A percentile compares a stretch with the other conserved stretches of the same genome.
These are phyloP conservation scores for Cyanocitta stelleri DNA, from an alignment of 2,113 vertebrate genomes.

Conservation along the genomic window DNA sequence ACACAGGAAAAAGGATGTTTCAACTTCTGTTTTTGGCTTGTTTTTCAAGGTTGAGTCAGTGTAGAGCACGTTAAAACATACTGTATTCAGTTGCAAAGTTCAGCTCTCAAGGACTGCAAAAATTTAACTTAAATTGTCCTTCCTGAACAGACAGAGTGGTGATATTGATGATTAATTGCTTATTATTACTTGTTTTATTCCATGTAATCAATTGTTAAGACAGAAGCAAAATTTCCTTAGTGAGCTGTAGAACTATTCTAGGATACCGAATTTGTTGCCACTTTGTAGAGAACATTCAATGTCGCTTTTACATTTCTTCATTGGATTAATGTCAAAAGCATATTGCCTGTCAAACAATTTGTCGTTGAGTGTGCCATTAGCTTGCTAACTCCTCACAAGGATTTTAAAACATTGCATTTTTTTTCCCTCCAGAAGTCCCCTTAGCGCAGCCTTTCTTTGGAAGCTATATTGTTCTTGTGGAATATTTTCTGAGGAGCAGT, in stretches of 20 bases:
- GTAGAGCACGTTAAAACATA: slow-evolving; percentile 7
- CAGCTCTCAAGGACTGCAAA: background rate
- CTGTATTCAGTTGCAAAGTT: slow-evolving; percentile 1
- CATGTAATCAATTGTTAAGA: background rate
- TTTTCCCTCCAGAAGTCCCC: background rate
- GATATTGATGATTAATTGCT: background rate
- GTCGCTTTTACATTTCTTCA: slow-evolving; percentile 7
- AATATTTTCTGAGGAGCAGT: slow-evolving; percentile 55
- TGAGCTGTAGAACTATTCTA: background rate
- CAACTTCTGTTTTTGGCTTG: slow-evolving; percentile 62
- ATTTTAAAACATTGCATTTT: slow-evolving; percentile 35
- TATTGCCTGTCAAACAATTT: slow-evolving; percentile 41
- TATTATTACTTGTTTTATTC: background rate
- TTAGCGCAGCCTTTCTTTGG: background rate
- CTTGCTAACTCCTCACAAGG: background rate
- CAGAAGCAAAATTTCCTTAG: background rate
- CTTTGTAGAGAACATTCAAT: background rate
- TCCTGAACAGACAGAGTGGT: background rate
- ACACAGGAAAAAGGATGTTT: slow-evolving; percentile 62
- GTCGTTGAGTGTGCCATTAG: slow-evolving; percentile 34
- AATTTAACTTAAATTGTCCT: background rate
- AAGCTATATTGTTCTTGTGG: slow-evolving; percentile 38
- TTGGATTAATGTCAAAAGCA: slow-evolving; percentile 45
- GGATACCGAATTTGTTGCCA: background rate
- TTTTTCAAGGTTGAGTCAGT: slow-evolving; percentile 53